A percentile compares a stretch with the other conserved stretches of the same genome.
Evolutionary conservation across 2,888 invertebrate genomes (phyloP).

Genomic region (Athrips mouffetella): DNA sequence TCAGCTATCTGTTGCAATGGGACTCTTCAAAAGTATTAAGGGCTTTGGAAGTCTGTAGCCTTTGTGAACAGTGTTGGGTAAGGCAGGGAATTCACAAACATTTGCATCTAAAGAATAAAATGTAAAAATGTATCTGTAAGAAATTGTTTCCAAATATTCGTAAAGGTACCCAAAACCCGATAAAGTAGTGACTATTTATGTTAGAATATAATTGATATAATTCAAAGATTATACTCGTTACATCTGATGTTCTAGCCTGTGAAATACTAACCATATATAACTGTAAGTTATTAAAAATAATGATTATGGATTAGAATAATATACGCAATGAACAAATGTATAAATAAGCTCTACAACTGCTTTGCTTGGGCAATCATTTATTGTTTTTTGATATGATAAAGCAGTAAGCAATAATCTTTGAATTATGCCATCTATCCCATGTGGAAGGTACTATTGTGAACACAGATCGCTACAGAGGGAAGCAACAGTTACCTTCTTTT

Average conservation of each 20-base stretch:
- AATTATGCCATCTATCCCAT: conserved; percentile 23
- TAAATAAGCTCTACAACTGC: no score
- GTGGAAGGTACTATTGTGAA: conserved; percentile 1
- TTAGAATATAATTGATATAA: conserved; percentile 21
- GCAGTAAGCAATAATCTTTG: conserved; percentile 30
- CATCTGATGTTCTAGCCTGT: not conserved
- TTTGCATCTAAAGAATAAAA: conserved; percentile 3
- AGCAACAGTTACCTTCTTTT: conserved; percentile 59
- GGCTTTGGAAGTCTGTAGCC: not conserved
- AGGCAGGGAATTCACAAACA: conserved; percentile 8
- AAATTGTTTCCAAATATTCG: conserved; percentile 4
- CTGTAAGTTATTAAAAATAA: conserved; percentile 15
- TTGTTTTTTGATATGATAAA: not conserved
- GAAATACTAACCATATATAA: conserved; percentile 12
- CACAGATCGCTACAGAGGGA: not conserved
- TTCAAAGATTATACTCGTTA: conserved; percentile 24
- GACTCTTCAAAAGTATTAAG: not conserved
- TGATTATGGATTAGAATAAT: not conserved
- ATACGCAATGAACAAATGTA: not conserved
- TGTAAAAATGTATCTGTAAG: conserved; percentile 1
- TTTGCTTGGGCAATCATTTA: not conserved
- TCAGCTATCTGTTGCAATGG: not conserved
- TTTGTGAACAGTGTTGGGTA: conserved; percentile 8
- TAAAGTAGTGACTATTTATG: conserved; percentile 18
- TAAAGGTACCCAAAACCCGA: conserved; percentile 16